A percentile compares a stretch with the other conserved stretches of the same genome.
Conservation (phyloP, 2,888 invertebrate species). For the Odontothrips loti region DNA sequence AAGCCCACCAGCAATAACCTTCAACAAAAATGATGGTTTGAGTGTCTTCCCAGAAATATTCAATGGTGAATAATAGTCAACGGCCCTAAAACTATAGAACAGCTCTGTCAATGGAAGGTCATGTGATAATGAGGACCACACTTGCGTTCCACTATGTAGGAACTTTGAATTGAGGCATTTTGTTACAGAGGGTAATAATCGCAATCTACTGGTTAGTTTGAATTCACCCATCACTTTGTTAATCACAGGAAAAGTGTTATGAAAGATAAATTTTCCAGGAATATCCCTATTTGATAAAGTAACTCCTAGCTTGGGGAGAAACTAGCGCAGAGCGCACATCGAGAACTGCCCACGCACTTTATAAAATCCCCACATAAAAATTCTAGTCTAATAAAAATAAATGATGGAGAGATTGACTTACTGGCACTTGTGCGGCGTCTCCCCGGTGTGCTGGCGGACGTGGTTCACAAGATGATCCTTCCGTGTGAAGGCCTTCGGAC, state of each 20-base stretch:
- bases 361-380: background rate
- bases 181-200: background rate
- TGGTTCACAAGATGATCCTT: conserved; percentile 86
- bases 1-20: background rate
- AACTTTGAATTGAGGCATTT: background rate
- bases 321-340: no score
- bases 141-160: no score
- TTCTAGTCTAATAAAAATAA: background rate
- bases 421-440: conserved; percentile 81
- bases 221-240: conserved; percentile 26
- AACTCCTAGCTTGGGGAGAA: no score
- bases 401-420: conserved; percentile 45
- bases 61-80: background rate
- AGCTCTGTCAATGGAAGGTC: conserved; percentile 8
- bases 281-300: no score
- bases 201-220: background rate
- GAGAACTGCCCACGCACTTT: no score
- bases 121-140: background rate
- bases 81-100: background rate
- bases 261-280: no score
- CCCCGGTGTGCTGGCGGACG: conserved; percentile 82
- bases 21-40: background rate
- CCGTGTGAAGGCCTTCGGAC: conserved; percentile 74
- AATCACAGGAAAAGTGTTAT: background rate
- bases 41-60: background rate